Evolutionary conservation across 2,888 invertebrate species (phyloP), one percentile per base, ranked within the genome.

Genomic region (Spilarctia lutea): DNA sequence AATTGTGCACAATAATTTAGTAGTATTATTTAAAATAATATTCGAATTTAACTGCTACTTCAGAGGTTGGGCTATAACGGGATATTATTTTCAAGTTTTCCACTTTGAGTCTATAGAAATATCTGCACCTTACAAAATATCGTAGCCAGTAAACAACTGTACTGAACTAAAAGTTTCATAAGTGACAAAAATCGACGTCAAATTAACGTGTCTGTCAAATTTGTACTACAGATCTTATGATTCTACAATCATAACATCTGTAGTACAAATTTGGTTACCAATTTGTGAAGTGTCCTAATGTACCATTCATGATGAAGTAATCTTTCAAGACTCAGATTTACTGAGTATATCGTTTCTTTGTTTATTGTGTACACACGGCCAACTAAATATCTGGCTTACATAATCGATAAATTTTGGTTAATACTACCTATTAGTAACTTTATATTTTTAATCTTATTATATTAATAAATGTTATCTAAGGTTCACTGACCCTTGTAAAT

Each of bases 401-500:
- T 20, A 48, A 48, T 35, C 13, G 33, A 24, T 68, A 68, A 18
- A n/a, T 45, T 45, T 6, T 45, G 20, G 24, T 48, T 7, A 24
- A 48, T 63, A 13, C 7, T 39, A 39, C 39, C 8, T 70, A 16
- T 30, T 70, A 70, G 11, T 63, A 35, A 42, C 20, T 45, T 65
- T 33, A 75, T 27, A 79, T 78, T 81, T 81, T 85, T 42, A 13
- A 65, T 75, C 66, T 74, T 56, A 75, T 74, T 75, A 67, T 52
- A 75, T 73, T 74, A 65, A 75, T 81, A 76, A 76, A 77, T 79
- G 77, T 74, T 74, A 45, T 24, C 20, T 24, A 56, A 77, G 77
- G 77, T 75, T 82, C 83, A 68, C 78, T 79, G 81, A 80, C 83
- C 72, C 72, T 56, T 27, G 70, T 65, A 77, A 83, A 84, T 82